phyloP scores from a whole-genome alignment of 92 coral and sea anemone genomes.

The Parazoanthus swiftii region DNA sequence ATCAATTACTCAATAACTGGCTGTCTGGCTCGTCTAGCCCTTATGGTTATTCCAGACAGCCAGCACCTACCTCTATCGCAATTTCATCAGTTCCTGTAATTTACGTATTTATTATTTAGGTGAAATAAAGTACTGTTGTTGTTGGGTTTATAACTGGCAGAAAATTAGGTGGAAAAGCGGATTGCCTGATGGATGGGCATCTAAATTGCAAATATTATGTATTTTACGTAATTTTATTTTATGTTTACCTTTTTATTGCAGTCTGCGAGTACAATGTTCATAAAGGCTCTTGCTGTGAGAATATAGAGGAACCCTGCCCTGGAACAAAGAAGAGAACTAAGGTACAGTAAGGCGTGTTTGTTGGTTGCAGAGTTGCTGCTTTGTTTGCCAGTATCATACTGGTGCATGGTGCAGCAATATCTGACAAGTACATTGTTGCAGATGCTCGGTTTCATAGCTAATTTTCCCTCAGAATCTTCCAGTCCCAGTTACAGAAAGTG shows the following conservation, averaged over 20 bases:
- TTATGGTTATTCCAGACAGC: no score
- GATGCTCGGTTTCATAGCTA: background rate
- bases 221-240: background rate
- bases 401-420: no score
- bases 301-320: constrained; percentile 84
- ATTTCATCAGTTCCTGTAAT: no score
- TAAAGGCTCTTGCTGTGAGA: constrained; percentile 81
- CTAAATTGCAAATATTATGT: no score
- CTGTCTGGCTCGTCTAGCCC: no score
- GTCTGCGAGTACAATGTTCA: constrained; percentile 98
- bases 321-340: constrained; percentile 87
- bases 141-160: background rate
- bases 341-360: constrained; percentile 33
- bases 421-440: no score
- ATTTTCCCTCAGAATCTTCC: background rate
- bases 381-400: no score
- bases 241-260: constrained; percentile 9
- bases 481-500: background rate
- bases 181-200: background rate
- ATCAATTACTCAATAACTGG: no score
- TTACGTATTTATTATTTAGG: no score
- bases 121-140: no score
- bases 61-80: no score
- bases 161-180: background rate
- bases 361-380: background rate